These are phyloP conservation scores for Lepus americanus DNA, from an alignment of 2,113 vertebrate genomes.

Conservation along the genomic window DNA sequence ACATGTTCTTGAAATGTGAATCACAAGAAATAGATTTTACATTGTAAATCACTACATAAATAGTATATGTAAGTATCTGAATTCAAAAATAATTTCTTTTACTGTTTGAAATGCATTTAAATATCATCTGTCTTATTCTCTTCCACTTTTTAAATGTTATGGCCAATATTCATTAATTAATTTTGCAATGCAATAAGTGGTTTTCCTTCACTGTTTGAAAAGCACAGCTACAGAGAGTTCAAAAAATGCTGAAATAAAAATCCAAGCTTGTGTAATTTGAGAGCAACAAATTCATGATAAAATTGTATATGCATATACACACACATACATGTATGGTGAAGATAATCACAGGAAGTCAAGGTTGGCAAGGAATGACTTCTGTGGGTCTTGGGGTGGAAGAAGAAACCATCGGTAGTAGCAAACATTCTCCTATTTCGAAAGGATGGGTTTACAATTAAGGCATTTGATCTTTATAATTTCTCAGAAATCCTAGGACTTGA, in stretches of 20 bases:
- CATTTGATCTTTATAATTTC: neutral
- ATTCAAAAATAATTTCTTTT: constrained; percentile 18
- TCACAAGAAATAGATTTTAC: neutral
- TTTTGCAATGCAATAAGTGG: neutral
- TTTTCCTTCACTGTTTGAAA: constrained; percentile 14
- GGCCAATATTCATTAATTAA: neutral
- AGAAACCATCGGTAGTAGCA: no score
- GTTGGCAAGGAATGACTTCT: neutral
- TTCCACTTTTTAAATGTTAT: neutral
- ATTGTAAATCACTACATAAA: neutral
- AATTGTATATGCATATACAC: neutral
- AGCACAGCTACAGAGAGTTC: neutral
- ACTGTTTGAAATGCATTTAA: neutral
- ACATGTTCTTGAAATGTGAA: neutral
- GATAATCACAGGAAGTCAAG: neutral
- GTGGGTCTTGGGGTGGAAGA: neutral
- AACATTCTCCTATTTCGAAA: neutral
- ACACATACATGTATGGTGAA: neutral
- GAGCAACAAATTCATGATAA: neutral
- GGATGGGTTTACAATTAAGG: neutral
- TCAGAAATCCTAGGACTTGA: neutral
- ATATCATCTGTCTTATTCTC: neutral
- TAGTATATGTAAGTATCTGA: neutral
- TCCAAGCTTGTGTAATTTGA: neutral
- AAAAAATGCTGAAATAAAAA: constrained; percentile 25